These are phyloP conservation scores for Pungitius pungitius DNA, from an alignment of 2,113 vertebrate genomes.

Conservation along the genomic window DNA sequence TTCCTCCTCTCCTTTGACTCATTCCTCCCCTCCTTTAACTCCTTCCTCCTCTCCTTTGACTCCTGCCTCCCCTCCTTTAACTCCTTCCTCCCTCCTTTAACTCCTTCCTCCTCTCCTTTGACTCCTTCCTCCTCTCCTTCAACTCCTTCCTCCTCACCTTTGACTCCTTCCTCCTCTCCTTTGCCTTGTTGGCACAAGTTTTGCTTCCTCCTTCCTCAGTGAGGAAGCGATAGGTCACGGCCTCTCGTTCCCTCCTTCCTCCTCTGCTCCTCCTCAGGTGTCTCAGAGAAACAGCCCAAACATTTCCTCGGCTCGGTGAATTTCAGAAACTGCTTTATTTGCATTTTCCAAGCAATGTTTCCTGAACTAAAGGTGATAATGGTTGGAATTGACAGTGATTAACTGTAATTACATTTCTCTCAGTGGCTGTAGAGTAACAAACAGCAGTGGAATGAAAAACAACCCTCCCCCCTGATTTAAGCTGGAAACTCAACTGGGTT, in stretches of 20 bases:
- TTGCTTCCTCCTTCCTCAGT: slow-evolving; percentile 41
- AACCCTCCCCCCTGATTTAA: neutral
- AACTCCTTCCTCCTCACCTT: too few relatives aligned
- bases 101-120: too few relatives aligned
- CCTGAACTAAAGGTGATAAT: neutral
- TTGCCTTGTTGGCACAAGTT: slow-evolving; percentile 30
- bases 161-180: too few relatives aligned
- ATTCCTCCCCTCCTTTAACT: neutral
- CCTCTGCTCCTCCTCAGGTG: neutral
- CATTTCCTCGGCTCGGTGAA: neutral
- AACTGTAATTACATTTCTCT: neutral
- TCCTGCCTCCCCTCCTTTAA: slow-evolving; percentile 37
- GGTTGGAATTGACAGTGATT: neutral
- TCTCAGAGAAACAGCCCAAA: neutral
- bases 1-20: neutral
- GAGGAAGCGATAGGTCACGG: slow-evolving; percentile 55
- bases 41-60: too few relatives aligned
- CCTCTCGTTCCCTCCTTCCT: neutral
- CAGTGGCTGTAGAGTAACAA: neutral
- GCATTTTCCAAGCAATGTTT: neutral
- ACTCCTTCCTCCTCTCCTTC: too few relatives aligned
- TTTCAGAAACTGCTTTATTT: neutral
- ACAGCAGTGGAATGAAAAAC: neutral
- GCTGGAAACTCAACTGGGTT: neutral
- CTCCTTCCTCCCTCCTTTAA: slow-evolving; percentile 24